A percentile compares a stretch with the other conserved stretches of the same genome.
Conservation (phyloP, 1,140 invertebrate species). For the Cheumatopsyche charites region DNA sequence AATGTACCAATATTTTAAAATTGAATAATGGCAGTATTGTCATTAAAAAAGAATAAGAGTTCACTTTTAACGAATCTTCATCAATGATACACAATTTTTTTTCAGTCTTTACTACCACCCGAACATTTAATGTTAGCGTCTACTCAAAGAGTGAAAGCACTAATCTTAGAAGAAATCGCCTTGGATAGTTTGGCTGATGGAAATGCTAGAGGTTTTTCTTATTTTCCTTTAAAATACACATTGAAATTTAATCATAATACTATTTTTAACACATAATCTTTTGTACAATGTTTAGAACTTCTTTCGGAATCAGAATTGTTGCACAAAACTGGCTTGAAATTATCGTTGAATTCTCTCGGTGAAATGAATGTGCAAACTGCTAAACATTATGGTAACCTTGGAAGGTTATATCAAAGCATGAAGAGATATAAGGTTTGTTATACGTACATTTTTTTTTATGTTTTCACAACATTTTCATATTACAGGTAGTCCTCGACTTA, state of each 20-base stretch:
- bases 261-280: too few relatives aligned
- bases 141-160: slow-evolving; percentile 87
- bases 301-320: slow-evolving; percentile 78
- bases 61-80: too few relatives aligned
- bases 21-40: too few relatives aligned
- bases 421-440: slow-evolving; percentile 75
- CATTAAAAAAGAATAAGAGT: too few relatives aligned
- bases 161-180: slow-evolving; percentile 92
- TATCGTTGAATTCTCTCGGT: slow-evolving; percentile 82
- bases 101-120: slow-evolving; percentile 71
- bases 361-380: slow-evolving; percentile 93
- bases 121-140: slow-evolving; percentile 87
- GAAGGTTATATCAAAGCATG: slow-evolving; percentile 91
- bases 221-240: too few relatives aligned
- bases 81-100: too few relatives aligned
- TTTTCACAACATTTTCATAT: not conserved
- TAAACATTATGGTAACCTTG: slow-evolving; percentile 94
- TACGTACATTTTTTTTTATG: too few relatives aligned
- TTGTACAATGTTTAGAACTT: slow-evolving; percentile 56
- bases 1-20: too few relatives aligned
- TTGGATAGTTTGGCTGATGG: slow-evolving; percentile 71
- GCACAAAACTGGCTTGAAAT: slow-evolving; percentile 78
- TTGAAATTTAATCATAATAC: too few relatives aligned
- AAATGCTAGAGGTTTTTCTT: slow-evolving; percentile 53
- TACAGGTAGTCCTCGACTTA: too few relatives aligned